These are phyloP conservation scores for Trichomalopsis sarcophagae DNA, from an alignment of 1,140 invertebrate genomes.

Conservation along the genomic window DNA sequence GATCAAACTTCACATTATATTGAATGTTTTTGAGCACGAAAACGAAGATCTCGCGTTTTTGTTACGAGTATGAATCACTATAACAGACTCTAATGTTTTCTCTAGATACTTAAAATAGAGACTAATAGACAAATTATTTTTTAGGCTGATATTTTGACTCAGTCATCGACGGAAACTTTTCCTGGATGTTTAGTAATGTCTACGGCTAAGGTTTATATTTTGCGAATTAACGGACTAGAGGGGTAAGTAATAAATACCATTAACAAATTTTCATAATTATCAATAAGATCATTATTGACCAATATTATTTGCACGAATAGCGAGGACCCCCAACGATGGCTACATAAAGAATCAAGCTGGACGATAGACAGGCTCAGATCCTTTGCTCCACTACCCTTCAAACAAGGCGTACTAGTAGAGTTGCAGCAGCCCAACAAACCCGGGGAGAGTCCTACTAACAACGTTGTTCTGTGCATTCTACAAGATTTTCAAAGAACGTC, in stretches of 20 bases:
- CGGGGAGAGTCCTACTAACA: slow-evolving; percentile 58
- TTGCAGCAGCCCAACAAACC: slow-evolving; percentile 65
- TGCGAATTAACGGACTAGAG: slow-evolving; percentile 73
- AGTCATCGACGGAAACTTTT: slow-evolving; percentile 61
- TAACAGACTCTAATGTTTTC: neutral
- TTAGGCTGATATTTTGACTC: slow-evolving; percentile 71
- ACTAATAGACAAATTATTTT: neutral
- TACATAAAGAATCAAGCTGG: slow-evolving; percentile 70
- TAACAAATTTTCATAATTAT: neutral
- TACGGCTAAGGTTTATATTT: slow-evolving; percentile 75
- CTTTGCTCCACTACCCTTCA: slow-evolving; percentile 70
- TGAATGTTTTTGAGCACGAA: slow-evolving; percentile 75
- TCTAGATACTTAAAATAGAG: neutral
- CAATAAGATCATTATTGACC: neutral
- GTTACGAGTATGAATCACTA: slow-evolving; percentile 66
- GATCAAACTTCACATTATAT: slow-evolving; percentile 77
- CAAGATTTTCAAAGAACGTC: slow-evolving; percentile 73
- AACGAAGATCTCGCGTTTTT: slow-evolving; percentile 77
- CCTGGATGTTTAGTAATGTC: slow-evolving; percentile 77
- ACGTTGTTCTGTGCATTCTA: slow-evolving; percentile 68
- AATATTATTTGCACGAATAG: slow-evolving; percentile 52
- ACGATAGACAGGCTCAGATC: slow-evolving; percentile 69
- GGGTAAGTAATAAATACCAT: slow-evolving; percentile 57
- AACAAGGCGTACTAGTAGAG: slow-evolving; percentile 71
- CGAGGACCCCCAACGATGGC: slow-evolving; percentile 71